Base-by-base conservation (phyloP, 1,140 invertebrate genomes). In the Acromyrmex heyeri region DNA sequence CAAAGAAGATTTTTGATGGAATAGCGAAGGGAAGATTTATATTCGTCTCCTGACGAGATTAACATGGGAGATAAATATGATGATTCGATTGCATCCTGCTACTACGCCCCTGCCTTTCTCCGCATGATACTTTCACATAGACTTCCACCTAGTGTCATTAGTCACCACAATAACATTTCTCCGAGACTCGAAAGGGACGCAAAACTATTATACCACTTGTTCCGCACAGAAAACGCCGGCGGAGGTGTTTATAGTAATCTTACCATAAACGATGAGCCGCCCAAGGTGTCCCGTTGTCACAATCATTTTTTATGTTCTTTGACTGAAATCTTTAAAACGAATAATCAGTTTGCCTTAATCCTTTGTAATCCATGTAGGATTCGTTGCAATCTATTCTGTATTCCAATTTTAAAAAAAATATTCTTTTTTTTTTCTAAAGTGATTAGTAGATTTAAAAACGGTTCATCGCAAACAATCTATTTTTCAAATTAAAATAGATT, bases 191-290 rank as follows among this genome's bases (percentile, higher is more conserved):
- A 86, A 77, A 83, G 82, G 83, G 83, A 89, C 82, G 85, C 78
- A 89, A 93, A 92, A 92, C 86, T 92, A 91, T 94, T 93, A 86
- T 91, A 78, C 75, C 83, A 86, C 83, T 89, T 87, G 86, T 76
- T 86, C 85, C 72, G 55, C 70, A 72, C 44, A 86, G 69, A 91
- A 83, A 75, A 73, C 92, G 90, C 86, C 92, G 88, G 88, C 34
- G 55, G 61, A 89, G 90, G 91, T 93, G 93, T 93, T 93, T 93
- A 93, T 92, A 91, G 82, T 92, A 93, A 93, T 92, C 86, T 55
- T 70, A 87, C n/a, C 38, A 50, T 50, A 67, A 67, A 67, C 64
- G 34, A 67, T 78, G 53, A 78, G 65, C 85, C 90, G 34, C 82
- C 87, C 55, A 88, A 87, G 90, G 85, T 90, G 91, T 88, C 90